Conservation (phyloP, 2,797 vertebrate genomes). For the Manis javanica region DNA sequence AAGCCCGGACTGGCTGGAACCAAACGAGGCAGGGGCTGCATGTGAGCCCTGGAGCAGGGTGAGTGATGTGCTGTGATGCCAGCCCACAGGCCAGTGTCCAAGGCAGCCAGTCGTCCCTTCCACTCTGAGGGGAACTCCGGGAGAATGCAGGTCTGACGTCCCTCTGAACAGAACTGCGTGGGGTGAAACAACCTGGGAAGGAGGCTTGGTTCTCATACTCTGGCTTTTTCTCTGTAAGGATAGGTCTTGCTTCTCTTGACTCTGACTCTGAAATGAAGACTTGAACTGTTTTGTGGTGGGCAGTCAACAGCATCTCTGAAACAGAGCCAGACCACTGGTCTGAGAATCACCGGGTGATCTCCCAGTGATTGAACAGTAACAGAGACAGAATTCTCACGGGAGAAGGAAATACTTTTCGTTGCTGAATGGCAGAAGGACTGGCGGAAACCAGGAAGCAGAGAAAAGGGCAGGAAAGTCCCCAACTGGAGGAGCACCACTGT, state of each 20-base stretch:
- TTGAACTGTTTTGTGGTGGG: neutral
- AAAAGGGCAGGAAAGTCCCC: neutral
- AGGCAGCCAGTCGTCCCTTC: constrained; percentile 58
- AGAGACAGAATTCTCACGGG: neutral
- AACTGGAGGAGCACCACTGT: neutral
- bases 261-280: neutral
- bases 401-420: neutral
- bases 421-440: neutral
- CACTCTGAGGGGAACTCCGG: neutral
- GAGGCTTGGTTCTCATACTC: neutral
- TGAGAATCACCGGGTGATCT: neutral
- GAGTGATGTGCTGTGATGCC: neutral
- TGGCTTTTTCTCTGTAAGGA: neutral
- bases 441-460: neutral
- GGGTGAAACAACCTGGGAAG: neutral
- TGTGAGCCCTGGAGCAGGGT: constrained; percentile 26
- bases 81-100: constrained; percentile 66
- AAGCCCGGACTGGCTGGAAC: constrained; percentile 24
- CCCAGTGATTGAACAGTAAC: neutral
- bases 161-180: neutral
- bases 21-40: constrained; percentile 3
- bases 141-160: neutral
- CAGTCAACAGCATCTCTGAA: neutral
- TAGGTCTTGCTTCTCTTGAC: neutral
- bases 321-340: neutral